Base-by-base conservation (phyloP, 1,140 invertebrate species). In the Kradibia gibbosae region DNA sequence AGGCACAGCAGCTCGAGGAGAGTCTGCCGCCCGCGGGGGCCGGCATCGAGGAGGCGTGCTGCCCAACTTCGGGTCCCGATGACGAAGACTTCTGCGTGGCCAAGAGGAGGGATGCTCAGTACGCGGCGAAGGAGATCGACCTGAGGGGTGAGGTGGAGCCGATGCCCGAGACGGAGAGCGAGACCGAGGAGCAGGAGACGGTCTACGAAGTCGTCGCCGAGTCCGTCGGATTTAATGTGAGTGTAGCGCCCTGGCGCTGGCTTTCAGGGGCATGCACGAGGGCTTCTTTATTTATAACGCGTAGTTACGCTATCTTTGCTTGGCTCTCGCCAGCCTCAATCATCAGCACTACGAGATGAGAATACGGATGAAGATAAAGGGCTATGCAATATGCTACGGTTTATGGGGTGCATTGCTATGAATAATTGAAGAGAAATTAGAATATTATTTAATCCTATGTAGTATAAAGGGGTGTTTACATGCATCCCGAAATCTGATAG, bases 171-270 rank as follows among this genome's bases (percentile, higher is more conserved):
- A 78, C 65, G 20, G 89, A 90, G 10, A 92, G 92, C 22, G 93
- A 94, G 78, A 92, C 92, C 80, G 92, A 93, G 72, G 93, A 94
- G 84, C 88, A 92, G 48, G 93, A 90, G 74, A 86, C 85, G 17
- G 84, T 85, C 28, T 83, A 81, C 3, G 86, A 93, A 70, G 90
- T 94, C 71, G 92, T 94, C 83, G 89, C 90, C 4, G 92, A 93
- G 83, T 92, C 93, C 13, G 91, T 94, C 76, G 94, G 94, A 39
- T 94, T 94, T 91, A 96, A 96, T 89, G 95, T 96, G 91, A 95
- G 95, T 93, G 17, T 34, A 4, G 39, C 2, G 20, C 8, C n/a
- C 39, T 15, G n/a, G 25, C 25, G 10, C 25, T 71, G 42, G 48
- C n/a, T 8, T 62, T 62, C n/a, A n/a, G n/a, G n/a, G n/a, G n/a